Percentiles rank a stretch among this genome's conserved stretches.
phyloP scores from a whole-genome alignment of 1,140 invertebrate genomes.

The Drosophila tani region DNA sequence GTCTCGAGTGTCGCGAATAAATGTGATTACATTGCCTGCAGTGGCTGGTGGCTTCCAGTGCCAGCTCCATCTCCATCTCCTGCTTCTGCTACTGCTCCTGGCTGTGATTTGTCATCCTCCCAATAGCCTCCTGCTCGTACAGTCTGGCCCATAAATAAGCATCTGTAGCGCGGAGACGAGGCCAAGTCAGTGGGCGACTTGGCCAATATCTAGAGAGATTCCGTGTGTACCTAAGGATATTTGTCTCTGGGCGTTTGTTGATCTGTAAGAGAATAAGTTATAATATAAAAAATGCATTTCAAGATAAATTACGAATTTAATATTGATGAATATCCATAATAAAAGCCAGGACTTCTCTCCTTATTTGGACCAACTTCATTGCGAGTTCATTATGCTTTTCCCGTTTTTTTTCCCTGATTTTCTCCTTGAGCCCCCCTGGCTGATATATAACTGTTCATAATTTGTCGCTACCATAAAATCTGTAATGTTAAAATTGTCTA shows the following conservation, averaged over 20 bases:
- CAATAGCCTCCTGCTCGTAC: slow-evolving; percentile 19
- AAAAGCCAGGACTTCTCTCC: too few relatives aligned
- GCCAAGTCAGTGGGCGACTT: slow-evolving; percentile 27
- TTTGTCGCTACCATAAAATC: slow-evolving; percentile 65
- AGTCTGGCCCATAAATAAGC: slow-evolving; percentile 66
- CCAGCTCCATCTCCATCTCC: not conserved
- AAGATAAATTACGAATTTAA: too few relatives aligned
- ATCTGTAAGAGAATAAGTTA: not conserved
- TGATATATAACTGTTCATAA: slow-evolving; percentile 75
- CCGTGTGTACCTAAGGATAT: not conserved
- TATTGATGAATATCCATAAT: too few relatives aligned
- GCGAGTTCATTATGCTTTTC: slow-evolving; percentile 34
- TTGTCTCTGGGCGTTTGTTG: not conserved
- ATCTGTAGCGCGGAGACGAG: slow-evolving; percentile 45
- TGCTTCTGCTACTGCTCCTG: slow-evolving; percentile 13
- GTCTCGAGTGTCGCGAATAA: slow-evolving; percentile 75
- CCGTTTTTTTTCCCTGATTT: not conserved
- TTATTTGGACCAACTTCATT: slow-evolving; percentile 10
- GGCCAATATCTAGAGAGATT: slow-evolving; percentile 9
- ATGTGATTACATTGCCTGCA: slow-evolving; percentile 71
- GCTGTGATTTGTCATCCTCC: slow-evolving; percentile 73
- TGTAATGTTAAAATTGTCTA: slow-evolving; percentile 70
- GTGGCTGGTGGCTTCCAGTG: slow-evolving; percentile 6
- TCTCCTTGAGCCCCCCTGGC: slow-evolving; percentile 44
- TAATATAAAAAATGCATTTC: too few relatives aligned